A percentile compares a stretch with the other conserved stretches of the same genome.
Conservation (phyloP, 2,888 invertebrate genomes). For the Homarus gammarus region DNA sequence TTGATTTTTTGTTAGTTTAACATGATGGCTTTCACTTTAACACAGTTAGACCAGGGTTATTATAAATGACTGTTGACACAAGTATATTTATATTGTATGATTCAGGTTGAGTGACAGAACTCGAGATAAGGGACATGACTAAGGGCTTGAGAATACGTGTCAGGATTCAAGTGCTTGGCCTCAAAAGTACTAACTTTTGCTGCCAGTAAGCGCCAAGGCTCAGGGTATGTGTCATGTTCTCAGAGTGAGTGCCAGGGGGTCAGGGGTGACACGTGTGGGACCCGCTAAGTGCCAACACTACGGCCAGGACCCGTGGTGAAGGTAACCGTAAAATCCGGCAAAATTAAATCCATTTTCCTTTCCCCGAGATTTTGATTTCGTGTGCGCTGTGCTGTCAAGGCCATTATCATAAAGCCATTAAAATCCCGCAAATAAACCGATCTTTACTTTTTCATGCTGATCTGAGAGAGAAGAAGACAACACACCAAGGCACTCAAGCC, state of each 20-base stretch:
- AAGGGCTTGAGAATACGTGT: too few relatives aligned
- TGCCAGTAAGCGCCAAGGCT: not conserved
- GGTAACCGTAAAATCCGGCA: slow-evolving; percentile 15
- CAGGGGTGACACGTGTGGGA: not conserved
- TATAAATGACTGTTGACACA: too few relatives aligned
- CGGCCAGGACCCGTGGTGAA: not conserved
- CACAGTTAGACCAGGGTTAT: too few relatives aligned
- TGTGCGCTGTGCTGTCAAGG: slow-evolving; percentile 59
- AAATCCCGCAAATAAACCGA: slow-evolving; percentile 71
- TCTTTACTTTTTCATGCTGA: slow-evolving; percentile 70
- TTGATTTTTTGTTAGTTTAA: too few relatives aligned
- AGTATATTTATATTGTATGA: too few relatives aligned
- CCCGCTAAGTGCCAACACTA: slow-evolving; percentile 3
- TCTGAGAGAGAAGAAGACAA: slow-evolving; percentile 58
- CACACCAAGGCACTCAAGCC: slow-evolving; percentile 31
- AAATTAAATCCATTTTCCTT: slow-evolving; percentile 54
- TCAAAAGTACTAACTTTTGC: too few relatives aligned
- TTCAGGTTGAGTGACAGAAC: too few relatives aligned
- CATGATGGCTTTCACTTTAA: too few relatives aligned
- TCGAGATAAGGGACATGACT: too few relatives aligned
- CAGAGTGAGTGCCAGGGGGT: not conserved
- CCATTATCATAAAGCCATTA: slow-evolving; percentile 73
- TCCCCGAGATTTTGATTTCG: slow-evolving; percentile 45
- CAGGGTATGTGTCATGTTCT: not conserved
- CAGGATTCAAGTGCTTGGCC: too few relatives aligned